Evolutionary conservation across 2,797 vertebrate genomes (phyloP), one percentile per base, ranked within the genome.

Genomic region (Aselliscus stoliczkanus): DNA sequence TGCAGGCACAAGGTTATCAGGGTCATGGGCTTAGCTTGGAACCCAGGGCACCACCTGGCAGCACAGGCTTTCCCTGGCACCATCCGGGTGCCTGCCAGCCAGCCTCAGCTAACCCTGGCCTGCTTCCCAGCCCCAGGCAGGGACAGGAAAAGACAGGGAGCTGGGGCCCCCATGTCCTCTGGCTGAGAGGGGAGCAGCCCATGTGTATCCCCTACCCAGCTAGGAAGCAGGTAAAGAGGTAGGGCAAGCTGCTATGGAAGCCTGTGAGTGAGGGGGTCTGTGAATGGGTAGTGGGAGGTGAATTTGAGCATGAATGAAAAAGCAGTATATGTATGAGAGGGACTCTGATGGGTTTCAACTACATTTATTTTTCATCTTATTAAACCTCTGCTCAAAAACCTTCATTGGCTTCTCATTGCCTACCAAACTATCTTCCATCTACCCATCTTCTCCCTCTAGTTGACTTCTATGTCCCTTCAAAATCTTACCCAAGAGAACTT

Each of bases 31-130:
- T 91, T 44, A 87, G 93, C 93, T 37, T 95, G 90, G 93, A 94
- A 88, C 79, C 88, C 88, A 95, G 77, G 88, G 97, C 96, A 95
- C 97, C 72, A 95, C 93, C 95, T 96, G 94, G 97, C 95, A 97
- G 62, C 60, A 58, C 56, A 89, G 85, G 79, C 81, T 95, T 76
- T 89, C 88, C 92, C 70, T 97, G 97, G 96, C 96, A 97, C 97
- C 72, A 50, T 82, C 94, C 50, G 21, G 83, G 75, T 91, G 67
- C 94, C 86, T 73, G 72, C 94, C 93, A 81, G 96, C 88, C 81
- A 96, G 87, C 44, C 88, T 96, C 81, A 89, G 85, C 96, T 93
- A 94, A 92, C 87, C 54, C 85, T 97, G 97, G 96, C 95, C 75
- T 62, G 77, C 69, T 88, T 96, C 96, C 97, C 97, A 88, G 92